Conservation (phyloP, 2,888 invertebrate species). For the Cheilosia vernalis region DNA sequence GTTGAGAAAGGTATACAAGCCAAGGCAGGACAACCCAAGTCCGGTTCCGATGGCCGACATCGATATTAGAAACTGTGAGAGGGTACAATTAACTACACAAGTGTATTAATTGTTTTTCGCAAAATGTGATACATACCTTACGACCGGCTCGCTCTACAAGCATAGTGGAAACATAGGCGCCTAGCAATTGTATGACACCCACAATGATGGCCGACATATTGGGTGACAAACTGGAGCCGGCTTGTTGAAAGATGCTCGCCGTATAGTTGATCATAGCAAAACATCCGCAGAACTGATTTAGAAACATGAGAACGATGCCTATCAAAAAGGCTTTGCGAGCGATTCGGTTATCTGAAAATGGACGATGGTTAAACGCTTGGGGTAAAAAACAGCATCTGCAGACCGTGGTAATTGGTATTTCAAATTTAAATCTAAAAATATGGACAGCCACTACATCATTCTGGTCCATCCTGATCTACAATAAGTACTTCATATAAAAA, state of each 20-base stretch:
- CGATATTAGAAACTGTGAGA: slow-evolving; percentile 77
- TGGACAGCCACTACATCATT: too few species aligned
- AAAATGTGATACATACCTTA: slow-evolving; percentile 76
- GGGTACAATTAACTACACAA: slow-evolving; percentile 11
- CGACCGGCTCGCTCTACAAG: slow-evolving; percentile 82
- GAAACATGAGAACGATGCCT: slow-evolving; percentile 79
- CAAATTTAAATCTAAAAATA: too few species aligned
- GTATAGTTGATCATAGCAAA: slow-evolving; percentile 82
- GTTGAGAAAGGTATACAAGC: slow-evolving; percentile 78
- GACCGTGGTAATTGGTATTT: too few species aligned
- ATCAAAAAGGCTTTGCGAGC: slow-evolving; percentile 80
- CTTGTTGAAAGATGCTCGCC: slow-evolving; percentile 80
- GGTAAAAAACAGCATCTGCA: too few species aligned
- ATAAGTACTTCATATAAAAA: too few species aligned
- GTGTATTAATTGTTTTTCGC: background rate
- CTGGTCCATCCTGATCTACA: too few species aligned
- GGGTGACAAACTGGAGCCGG: slow-evolving; percentile 81
- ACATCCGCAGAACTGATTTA: slow-evolving; percentile 81
- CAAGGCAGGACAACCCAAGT: slow-evolving; percentile 79
- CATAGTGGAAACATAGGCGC: slow-evolving; percentile 80
- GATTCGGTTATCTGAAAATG: slow-evolving; percentile 77
- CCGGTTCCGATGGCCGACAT: slow-evolving; percentile 80
- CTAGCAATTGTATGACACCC: slow-evolving; percentile 81
- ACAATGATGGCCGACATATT: slow-evolving; percentile 81
- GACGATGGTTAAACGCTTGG: background rate